Percentiles rank a stretch among this genome's conserved stretches.
These are phyloP conservation scores for Pogonomyrmex californicus DNA, from an alignment of 1,140 invertebrate species.

Conservation along the genomic window DNA sequence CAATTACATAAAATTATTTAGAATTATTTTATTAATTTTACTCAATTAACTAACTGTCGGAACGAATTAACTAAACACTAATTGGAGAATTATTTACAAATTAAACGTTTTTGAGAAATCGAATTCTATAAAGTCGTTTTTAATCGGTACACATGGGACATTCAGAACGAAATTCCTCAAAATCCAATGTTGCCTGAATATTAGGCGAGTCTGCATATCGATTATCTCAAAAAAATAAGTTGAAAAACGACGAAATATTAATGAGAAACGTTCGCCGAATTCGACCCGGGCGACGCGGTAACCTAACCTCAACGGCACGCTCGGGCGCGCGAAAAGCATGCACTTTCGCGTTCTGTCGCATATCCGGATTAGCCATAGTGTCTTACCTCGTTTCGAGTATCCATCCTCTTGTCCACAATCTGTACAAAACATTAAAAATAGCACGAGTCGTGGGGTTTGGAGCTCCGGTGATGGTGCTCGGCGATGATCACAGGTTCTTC, in stretches of 20 bases:
- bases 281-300: neutral
- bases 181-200: neutral
- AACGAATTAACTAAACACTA: neutral
- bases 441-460: conserved; percentile 71
- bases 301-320: conserved; percentile 33
- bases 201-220: neutral
- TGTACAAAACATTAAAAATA: conserved; percentile 78
- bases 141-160: neutral
- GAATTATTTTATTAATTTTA: neutral
- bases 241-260: neutral
- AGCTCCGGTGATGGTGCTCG: conserved; percentile 70
- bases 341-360: neutral
- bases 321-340: neutral
- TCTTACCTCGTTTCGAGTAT: conserved; percentile 76
- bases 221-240: neutral
- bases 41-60: neutral
- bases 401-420: conserved; percentile 75
- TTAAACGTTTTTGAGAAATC: neutral
- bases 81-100: neutral
- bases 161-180: neutral
- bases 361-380: neutral
- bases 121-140: neutral
- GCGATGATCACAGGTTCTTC: conserved; percentile 22
- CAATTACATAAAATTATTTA: neutral
- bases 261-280: neutral